Evolutionary conservation across 2,113 vertebrate species (phyloP), one percentile per base, ranked within the genome.

Genomic region (Macquaria australasica): DNA sequence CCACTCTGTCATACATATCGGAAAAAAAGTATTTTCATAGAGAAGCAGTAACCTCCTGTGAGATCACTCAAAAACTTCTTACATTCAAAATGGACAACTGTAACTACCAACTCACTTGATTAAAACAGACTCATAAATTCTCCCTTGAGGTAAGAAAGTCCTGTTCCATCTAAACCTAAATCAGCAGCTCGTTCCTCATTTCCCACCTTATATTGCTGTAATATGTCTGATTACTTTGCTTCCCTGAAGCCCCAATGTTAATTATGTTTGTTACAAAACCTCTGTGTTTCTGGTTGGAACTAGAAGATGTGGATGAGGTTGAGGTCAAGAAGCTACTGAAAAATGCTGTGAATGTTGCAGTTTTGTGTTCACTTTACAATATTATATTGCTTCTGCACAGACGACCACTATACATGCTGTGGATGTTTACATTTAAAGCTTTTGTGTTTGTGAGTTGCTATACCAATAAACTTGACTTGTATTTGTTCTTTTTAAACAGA

Each of bases 161-260:
- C 14, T n/a, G 56, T 70, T 70, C 5, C n/a, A 71, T 63, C 23
- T 69, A 25, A 62, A 70, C 45, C 20, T 3, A 39, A 28, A 34
- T 56, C 59, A 78, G 31, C 60, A n/a, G 58, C 56, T 55, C 77
- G 14, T 60, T 73, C 43, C 43, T 79, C 70, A 56, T 31, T 74
- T 59, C 18, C 41, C 55, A 16, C 43, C 53, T 69, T 50, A 39
- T 69, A 37, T 56, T 34, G 69, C 53, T 59, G 31, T 68, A 34
- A 75, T 74, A 59, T 45, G 62, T 85, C 79, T 79, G 34, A 79
- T 79, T 63, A 75, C 64, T 70, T 39, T 71, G 56, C 51, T 69
- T n/a, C 76, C 77, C 83, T 39, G 77, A 39, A 63, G 77, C 72
- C 8, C 14, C 1, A 28, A 37, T 56, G 48, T 58, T 81, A 76